Evolutionary conservation across 1,140 invertebrate species (phyloP).

Genomic region (Meloidogyne chitwoodi): DNA sequence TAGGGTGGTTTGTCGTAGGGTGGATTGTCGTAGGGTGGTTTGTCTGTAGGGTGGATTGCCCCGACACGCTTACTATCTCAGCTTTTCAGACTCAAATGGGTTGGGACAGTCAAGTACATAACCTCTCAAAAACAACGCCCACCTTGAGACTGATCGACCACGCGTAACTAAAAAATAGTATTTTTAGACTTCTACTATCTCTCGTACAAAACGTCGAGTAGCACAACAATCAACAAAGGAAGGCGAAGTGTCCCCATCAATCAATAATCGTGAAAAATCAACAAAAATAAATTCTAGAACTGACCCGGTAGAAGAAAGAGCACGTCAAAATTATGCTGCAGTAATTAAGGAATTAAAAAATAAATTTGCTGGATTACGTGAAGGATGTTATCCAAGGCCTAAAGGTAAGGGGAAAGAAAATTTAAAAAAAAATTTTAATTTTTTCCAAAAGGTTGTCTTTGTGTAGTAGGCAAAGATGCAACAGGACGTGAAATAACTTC

Average conservation of each 20-base stretch:
- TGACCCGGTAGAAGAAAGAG: conserved; percentile 46
- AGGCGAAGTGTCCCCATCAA: not conserved
- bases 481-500: conserved; percentile 50
- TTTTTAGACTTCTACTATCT: not conserved
- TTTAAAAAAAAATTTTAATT: not conserved
- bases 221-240: not conserved
- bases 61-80: no score
- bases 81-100: no score
- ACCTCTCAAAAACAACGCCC: no score
- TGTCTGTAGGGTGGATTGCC: no score
- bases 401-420: conserved; percentile 24
- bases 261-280: not conserved
- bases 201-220: not conserved
- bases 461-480: conserved; percentile 43
- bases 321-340: conserved; percentile 47
- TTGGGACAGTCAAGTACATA: no score
- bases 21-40: no score
- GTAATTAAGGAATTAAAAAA: conserved; percentile 46
- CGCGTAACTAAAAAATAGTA: no score
- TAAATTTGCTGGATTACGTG: conserved; percentile 37
- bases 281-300: conserved; percentile 39
- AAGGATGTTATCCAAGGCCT: conserved; percentile 47
- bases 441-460: conserved; percentile 32
- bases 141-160: no score
- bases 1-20: no score